phyloP scores from a whole-genome alignment of 1,140 invertebrate genomes.

The Trichoplusia ni region DNA sequence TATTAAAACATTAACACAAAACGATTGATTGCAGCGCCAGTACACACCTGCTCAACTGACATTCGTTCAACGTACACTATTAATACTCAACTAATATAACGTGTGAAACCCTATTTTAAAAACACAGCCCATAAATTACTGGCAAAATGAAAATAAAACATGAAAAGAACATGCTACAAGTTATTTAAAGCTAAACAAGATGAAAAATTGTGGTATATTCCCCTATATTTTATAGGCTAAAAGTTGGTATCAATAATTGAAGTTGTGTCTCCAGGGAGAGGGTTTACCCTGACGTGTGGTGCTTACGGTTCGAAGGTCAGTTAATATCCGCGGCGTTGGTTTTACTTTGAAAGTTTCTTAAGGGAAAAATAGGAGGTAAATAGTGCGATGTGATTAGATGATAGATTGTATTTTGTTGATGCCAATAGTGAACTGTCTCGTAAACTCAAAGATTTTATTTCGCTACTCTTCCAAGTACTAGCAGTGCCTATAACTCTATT shows the following conservation, averaged over 20 bases:
- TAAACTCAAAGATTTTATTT: no score
- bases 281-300: slow-evolving; percentile 41
- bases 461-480: no score
- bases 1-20: slow-evolving; percentile 11
- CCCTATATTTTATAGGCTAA: slow-evolving; percentile 73
- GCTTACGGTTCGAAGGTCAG: slow-evolving; percentile 17
- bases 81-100: slow-evolving; percentile 6
- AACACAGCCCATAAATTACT: slow-evolving; percentile 2
- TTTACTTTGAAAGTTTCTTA: not conserved
- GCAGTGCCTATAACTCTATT: no score
- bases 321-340: slow-evolving; percentile 16
- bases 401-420: no score
- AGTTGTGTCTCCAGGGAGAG: slow-evolving; percentile 61
- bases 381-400: no score
- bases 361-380: not conserved
- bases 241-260: slow-evolving; percentile 78
- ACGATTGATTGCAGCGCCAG: not conserved
- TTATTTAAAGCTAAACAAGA: slow-evolving; percentile 63
- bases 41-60: slow-evolving; percentile 11
- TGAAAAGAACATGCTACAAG: slow-evolving; percentile 28
- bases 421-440: not conserved
- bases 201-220: slow-evolving; percentile 60
- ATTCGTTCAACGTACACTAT: not conserved
- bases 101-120: slow-evolving; percentile 10
- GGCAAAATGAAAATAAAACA: not conserved